A percentile compares a stretch with the other conserved stretches of the same genome.
These are phyloP conservation scores for Hyla sarda DNA, from an alignment of 2,113 vertebrate species.

Conservation along the genomic window DNA sequence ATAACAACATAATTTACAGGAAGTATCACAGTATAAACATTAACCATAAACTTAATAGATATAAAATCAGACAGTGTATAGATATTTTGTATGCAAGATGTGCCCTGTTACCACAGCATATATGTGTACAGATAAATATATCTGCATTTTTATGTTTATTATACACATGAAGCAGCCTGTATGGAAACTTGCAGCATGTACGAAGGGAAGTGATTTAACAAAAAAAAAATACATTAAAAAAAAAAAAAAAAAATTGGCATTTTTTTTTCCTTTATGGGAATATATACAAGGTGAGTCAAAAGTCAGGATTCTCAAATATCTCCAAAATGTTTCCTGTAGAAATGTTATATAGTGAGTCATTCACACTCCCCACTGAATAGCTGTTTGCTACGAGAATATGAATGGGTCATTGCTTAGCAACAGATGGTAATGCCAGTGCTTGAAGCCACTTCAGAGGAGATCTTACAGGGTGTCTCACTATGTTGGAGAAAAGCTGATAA, in stretches of 20 bases:
- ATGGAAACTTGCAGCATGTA: constrained; percentile 3
- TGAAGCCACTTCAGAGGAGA: background rate
- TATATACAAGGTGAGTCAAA: background rate
- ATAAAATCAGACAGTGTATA: constrained; percentile 32
- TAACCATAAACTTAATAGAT: constrained; percentile 12
- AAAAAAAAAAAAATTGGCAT: background rate
- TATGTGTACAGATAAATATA: constrained; percentile 25
- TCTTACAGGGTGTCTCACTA: background rate
- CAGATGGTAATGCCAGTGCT: background rate
- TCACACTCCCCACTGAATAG: background rate
- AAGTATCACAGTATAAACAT: constrained; percentile 40
- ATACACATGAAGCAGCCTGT: background rate
- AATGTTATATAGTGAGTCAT: background rate
- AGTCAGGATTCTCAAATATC: background rate
- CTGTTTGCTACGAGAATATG: background rate
- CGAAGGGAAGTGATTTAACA: background rate
- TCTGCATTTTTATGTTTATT: background rate
- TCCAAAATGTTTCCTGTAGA: background rate
- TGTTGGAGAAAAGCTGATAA: no score
- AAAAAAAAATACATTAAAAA: no score
- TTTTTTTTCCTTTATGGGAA: background rate
- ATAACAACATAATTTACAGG: constrained; percentile 29
- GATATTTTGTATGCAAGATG: constrained; percentile 26
- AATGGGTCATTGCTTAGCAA: background rate
- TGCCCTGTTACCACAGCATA: constrained; percentile 20